Conservation (phyloP, 2,888 invertebrate species). For the Lasioglossum pauxillum region DNA sequence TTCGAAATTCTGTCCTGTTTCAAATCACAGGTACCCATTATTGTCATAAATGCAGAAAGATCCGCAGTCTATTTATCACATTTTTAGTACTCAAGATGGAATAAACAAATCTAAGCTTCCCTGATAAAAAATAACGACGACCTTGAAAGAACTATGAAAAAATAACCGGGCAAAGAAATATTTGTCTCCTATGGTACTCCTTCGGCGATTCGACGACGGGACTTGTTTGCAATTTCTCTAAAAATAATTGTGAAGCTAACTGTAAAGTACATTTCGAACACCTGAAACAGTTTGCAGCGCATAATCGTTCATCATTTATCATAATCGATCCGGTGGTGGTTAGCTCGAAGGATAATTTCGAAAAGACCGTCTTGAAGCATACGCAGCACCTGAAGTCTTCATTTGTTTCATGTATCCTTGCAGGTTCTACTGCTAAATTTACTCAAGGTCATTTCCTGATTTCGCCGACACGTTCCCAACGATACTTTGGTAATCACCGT, state of each 20-base stretch:
- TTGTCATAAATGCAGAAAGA: too few species aligned
- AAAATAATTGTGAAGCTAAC: not conserved
- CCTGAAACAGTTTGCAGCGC: not conserved
- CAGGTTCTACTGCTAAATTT: not conserved
- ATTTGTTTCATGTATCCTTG: not conserved
- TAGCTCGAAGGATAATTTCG: not conserved
- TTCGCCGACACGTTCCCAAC: not conserved
- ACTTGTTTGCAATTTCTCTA: not conserved
- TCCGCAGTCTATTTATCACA: too few species aligned
- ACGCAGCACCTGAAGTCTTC: not conserved
- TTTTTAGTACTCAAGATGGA: too few species aligned
- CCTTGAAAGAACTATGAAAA: too few species aligned
- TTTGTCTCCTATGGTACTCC: too few species aligned
- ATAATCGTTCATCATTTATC: not conserved
- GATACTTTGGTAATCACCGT: conserved; percentile 3
- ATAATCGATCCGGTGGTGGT: not conserved
- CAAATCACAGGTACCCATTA: too few species aligned
- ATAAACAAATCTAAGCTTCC: too few species aligned
- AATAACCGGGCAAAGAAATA: too few species aligned
- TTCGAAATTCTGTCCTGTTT: too few species aligned
- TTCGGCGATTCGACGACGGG: too few species aligned
- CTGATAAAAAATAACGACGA: too few species aligned
- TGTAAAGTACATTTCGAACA: not conserved
- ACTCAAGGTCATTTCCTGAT: conserved; percentile 10
- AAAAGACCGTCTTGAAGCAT: not conserved